Percentiles rank a stretch among this genome's conserved stretches.
Conservation (phyloP, 2,888 invertebrate species). For the Drosophila tanythrix region DNA sequence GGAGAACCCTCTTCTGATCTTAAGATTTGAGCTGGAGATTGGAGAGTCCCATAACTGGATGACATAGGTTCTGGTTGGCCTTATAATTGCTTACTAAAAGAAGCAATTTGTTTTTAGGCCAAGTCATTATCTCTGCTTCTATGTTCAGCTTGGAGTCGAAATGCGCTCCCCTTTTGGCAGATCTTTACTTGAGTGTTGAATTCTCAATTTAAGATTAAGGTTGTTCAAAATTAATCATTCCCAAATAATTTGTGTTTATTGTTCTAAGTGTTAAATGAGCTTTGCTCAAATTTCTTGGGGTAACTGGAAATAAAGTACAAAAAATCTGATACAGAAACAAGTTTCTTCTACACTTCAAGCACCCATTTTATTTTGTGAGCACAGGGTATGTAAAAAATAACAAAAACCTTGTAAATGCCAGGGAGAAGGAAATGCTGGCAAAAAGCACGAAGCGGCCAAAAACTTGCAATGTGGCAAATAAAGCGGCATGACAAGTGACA, state of each 20-base stretch:
- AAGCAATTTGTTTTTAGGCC: fast-evolving
- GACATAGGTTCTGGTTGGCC: no score
- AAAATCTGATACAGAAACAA: no score
- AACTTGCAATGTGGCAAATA: conserved; percentile 62
- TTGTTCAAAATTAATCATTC: not conserved
- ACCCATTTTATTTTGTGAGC: not conserved
- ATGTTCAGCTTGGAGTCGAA: not conserved
- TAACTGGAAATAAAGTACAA: not conserved
- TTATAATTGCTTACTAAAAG: no score
- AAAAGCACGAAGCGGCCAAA: conserved; percentile 18
- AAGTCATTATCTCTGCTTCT: no score
- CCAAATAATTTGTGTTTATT: not conserved
- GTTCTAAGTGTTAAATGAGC: not conserved
- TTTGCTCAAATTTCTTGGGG: not conserved
- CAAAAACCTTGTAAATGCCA: conserved; percentile 37
- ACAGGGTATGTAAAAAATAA: conserved; percentile 1
- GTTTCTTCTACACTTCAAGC: not conserved
- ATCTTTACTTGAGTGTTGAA: not conserved
- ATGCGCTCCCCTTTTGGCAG: not conserved
- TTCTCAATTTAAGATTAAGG: not conserved
- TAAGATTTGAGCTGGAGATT: no score
- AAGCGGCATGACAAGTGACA: conserved; percentile 62
- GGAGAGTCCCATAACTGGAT: no score
- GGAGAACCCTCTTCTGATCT: no score
- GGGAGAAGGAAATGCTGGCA: conserved; percentile 9